Conservation (phyloP, 2,888 invertebrate species). For the Amphipyra berbera region DNA sequence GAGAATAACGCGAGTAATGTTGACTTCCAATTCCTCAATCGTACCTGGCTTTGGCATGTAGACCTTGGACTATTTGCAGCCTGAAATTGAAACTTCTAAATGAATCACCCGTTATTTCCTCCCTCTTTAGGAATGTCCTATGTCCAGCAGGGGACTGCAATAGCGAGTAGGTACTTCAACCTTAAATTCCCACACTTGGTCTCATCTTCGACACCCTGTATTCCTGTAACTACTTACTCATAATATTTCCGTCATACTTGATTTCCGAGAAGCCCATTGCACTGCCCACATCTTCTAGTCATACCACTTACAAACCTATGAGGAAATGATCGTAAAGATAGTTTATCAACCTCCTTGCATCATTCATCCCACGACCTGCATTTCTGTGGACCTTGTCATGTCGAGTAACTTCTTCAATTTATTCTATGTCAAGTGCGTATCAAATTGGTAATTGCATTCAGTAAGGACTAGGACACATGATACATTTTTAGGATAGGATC, state of each 20-base stretch:
- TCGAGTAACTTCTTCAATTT: conserved; percentile 28
- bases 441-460: conserved; percentile 36
- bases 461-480: not conserved
- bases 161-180: too few species aligned
- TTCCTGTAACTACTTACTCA: conserved; percentile 3
- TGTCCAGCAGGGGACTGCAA: too few species aligned
- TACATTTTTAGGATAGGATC: not conserved
- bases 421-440: conserved; percentile 41
- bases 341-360: conserved; percentile 17
- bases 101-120: too few species aligned
- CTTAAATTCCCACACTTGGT: too few species aligned
- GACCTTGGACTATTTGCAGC: too few species aligned
- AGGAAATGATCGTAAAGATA: conserved; percentile 30
- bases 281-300: conserved; percentile 5
- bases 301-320: conserved; percentile 20
- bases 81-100: too few species aligned
- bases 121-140: too few species aligned
- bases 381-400: conserved; percentile 27
- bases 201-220: too few species aligned
- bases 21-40: too few species aligned
- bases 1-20: too few species aligned
- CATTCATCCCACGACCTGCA: conserved; percentile 16
- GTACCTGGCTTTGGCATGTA: too few species aligned
- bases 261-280: conserved; percentile 1
- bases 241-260: conserved; percentile 8